Evolutionary conservation across 2,797 vertebrate species (phyloP), one percentile per base, ranked within the genome.

Genomic region (Antrozous pallidus): DNA sequence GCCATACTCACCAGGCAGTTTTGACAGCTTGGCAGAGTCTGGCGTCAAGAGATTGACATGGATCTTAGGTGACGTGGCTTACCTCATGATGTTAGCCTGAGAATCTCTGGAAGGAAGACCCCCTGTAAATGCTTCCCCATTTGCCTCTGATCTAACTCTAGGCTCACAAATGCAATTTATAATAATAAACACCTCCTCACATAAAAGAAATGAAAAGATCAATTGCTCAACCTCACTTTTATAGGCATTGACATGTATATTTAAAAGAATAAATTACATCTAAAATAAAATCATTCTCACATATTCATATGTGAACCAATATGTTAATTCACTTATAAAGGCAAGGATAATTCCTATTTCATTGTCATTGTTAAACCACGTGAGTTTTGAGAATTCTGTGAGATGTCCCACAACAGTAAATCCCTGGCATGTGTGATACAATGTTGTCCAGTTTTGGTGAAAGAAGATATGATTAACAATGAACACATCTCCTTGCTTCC

Each of bases 141-240:
- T n/a, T 51, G 13, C 14, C 42, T 88, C 73, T 84, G 82, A 73
- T 33, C 45, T 22, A 88, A 40, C 74, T 84, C 56, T 45, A 49
- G 42, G 13, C 38, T 96, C n/a, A 87, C 22, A 93, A 93, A 58
- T 86, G 11, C 18, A 88, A 88, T 51, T 65, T n/a, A 73, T 45
- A 63, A 67, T 36, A 84, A 78, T 2, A 51, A 47, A 71, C 28
- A 40, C 38, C 20, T 82, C 26, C 49, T 90, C 56, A 58, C 8
- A 63, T 3, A 69, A 84, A 79, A 71, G 6, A 80, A 88, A 82
- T 31, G 24, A 83, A 91, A 86, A 71, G 47, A 74, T 45, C 1
- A 61, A 93, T 58, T 78, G 47, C 14, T 63, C 28, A 80, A 22
- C 2, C 24, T 69, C 8, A 75, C 20, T 65, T 58, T 93, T 73